Conservation (phyloP, 2,797 vertebrate species). For the Sebastes jordani region DNA sequence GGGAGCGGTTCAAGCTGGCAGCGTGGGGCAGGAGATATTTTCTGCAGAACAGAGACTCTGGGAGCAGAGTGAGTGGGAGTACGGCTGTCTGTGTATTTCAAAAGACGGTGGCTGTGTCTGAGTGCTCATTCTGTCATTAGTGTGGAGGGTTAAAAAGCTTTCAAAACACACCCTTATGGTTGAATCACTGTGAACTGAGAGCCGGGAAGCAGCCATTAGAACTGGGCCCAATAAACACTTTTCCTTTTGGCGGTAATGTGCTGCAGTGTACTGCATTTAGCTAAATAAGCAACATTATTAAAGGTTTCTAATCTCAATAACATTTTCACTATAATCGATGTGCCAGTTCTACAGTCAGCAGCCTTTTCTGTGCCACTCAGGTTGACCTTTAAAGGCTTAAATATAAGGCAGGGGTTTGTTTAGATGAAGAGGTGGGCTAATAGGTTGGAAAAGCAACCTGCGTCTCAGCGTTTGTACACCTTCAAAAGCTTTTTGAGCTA, state of each 20-base stretch:
- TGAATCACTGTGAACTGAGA: slow-evolving; percentile 56
- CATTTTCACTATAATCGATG: slow-evolving; percentile 34
- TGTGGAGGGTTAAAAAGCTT: slow-evolving; percentile 64
- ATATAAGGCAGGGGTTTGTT: slow-evolving; percentile 8
- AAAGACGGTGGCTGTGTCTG: slow-evolving; percentile 59
- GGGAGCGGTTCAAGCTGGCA: slow-evolving; percentile 53
- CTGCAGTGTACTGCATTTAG: background rate
- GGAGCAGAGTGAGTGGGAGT: slow-evolving; percentile 69
- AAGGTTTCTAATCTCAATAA: slow-evolving; percentile 16
- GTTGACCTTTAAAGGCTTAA: slow-evolving; percentile 38
- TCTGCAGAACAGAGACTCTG: slow-evolving; percentile 51
- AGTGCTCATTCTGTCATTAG: slow-evolving; percentile 65
- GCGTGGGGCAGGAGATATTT: slow-evolving; percentile 60
- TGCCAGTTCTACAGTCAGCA: slow-evolving; percentile 7
- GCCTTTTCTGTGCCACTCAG: slow-evolving; percentile 1
- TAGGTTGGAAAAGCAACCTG: slow-evolving; percentile 6
- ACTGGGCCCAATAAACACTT: slow-evolving; percentile 1
- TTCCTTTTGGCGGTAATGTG: background rate
- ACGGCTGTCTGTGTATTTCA: slow-evolving; percentile 65
- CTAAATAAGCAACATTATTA: slow-evolving; percentile 25
- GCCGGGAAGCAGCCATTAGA: slow-evolving; percentile 31
- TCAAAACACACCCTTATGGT: slow-evolving; percentile 43
- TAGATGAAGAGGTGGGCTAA: slow-evolving; percentile 8
- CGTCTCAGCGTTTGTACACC: background rate
- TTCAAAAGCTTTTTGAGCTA: background rate